Evolutionary conservation across 2,888 invertebrate genomes (phyloP).

Genomic region (Drosophila stalkeri): DNA sequence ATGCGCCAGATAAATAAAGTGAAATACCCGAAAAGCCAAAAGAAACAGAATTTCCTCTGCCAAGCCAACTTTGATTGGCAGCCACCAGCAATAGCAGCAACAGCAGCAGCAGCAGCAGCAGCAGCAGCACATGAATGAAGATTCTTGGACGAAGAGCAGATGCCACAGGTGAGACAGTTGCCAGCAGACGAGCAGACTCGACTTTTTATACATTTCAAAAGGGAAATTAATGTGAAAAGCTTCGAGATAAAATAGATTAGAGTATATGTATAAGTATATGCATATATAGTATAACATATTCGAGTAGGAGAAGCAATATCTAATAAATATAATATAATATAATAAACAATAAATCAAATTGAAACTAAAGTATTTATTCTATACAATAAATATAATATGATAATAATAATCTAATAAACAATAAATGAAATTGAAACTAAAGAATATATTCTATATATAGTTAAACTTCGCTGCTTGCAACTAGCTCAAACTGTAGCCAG

Average conservation of each 20-base stretch:
- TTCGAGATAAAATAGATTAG: not conserved
- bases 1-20: slow-evolving; percentile 72
- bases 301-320: too few relatives aligned
- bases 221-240: not conserved
- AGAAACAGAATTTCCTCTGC: slow-evolving; percentile 11
- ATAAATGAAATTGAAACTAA: too few relatives aligned
- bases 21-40: slow-evolving; percentile 37
- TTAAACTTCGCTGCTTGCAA: not conserved
- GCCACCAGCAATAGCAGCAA: slow-evolving; percentile 16
- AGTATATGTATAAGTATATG: not conserved
- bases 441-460: too few relatives aligned
- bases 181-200: not conserved
- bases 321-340: too few relatives aligned
- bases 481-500: not conserved
- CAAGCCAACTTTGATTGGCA: slow-evolving; percentile 61
- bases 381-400: too few relatives aligned
- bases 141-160: slow-evolving; percentile 47
- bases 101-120: slow-evolving; percentile 6
- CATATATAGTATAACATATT: not conserved
- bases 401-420: too few relatives aligned
- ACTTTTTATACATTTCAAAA: slow-evolving; percentile 11
- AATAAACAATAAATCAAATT: too few relatives aligned
- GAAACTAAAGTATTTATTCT: too few relatives aligned
- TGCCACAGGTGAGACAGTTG: slow-evolving; percentile 43
- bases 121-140: slow-evolving; percentile 40